Conservation (phyloP, 2,113 vertebrate genomes). For the Canis aureus region DNA sequence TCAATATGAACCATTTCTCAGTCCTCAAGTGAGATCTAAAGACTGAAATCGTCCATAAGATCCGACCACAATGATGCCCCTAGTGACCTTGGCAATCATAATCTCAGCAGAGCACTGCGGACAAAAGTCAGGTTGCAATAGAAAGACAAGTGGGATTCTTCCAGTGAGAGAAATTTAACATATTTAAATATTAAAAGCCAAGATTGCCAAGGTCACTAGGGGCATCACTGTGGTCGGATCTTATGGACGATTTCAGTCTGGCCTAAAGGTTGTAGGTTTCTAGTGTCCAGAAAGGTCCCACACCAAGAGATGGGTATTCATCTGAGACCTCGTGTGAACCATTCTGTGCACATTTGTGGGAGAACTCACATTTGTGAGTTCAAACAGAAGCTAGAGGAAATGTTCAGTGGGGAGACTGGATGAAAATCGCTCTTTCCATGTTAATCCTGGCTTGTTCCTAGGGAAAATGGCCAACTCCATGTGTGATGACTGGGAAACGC, state of each 20-base stretch:
- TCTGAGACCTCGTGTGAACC: neutral
- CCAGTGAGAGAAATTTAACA: neutral
- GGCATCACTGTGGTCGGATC: too few relatives aligned
- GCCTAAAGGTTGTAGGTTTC: neutral
- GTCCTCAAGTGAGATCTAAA: neutral
- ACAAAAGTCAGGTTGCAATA: neutral
- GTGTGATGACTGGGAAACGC: slow-evolving; percentile 1
- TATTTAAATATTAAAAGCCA: neutral
- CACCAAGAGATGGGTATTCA: too few relatives aligned
- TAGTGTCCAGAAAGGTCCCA: neutral
- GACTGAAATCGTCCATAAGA: neutral
- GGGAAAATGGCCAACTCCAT: slow-evolving; percentile 1
- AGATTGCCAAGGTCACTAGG: neutral
- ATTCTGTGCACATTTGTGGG: neutral
- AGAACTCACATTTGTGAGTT: neutral
- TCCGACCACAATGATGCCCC: neutral
- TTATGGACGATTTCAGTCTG: too few relatives aligned
- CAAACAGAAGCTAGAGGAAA: neutral
- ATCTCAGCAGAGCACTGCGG: neutral
- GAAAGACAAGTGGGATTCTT: neutral
- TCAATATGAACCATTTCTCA: neutral
- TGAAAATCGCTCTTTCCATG: neutral
- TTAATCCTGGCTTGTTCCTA: neutral
- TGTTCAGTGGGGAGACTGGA: neutral
- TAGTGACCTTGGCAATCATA: neutral